Base-by-base conservation (phyloP, 2,797 vertebrate species). In the Gambelia wislizenii region DNA sequence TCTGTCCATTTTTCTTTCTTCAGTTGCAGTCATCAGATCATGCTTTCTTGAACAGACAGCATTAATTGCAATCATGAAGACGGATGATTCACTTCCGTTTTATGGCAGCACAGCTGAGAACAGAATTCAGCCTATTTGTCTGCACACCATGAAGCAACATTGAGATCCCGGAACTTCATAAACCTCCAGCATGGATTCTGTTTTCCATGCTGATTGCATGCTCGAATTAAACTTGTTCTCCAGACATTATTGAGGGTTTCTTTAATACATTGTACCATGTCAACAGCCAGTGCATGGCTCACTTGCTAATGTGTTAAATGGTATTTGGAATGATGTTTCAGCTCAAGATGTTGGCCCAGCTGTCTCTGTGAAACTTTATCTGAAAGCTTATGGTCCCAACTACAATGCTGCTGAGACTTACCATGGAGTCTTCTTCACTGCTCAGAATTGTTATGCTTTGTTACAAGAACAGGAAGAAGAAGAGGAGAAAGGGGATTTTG, bases 221-320 rank as follows among this genome's bases (percentile, higher is more conserved):
- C 89, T 87, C 30, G 86, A 95, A 87, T 87, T 36, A 80, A 93
- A 90, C 91, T 86, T 86, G 84, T 85, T 89, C 83, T 56, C 90
- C 82, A 27, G 0, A 20, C 90, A 72, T 81, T 14, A 56, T 78
- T 54, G 85, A 10, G 83, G 78, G 87, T 94, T 85, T 92, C 84
- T 76, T 86, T 84, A 87, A 77, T 79, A 87, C 76, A 78, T 91
- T 83, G 88, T 87, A 89, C 69, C 85, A 1, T 13, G 70, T 70
- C 87, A 86, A 36, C 0, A 80, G 69, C 49, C 85, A 94, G 47
- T 10, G 54, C 52, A 81, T 3, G 36, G 47, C 6, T 56, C 49
- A 2, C 42, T 72, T 83, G 33, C 79, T 86, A 86, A 84, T n/a
- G 67, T 87, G 33, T 87, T 12, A 33, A 67, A 67, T 1, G 0